Conservation (phyloP, 2,113 vertebrate genomes). For the Galbula dea region DNA sequence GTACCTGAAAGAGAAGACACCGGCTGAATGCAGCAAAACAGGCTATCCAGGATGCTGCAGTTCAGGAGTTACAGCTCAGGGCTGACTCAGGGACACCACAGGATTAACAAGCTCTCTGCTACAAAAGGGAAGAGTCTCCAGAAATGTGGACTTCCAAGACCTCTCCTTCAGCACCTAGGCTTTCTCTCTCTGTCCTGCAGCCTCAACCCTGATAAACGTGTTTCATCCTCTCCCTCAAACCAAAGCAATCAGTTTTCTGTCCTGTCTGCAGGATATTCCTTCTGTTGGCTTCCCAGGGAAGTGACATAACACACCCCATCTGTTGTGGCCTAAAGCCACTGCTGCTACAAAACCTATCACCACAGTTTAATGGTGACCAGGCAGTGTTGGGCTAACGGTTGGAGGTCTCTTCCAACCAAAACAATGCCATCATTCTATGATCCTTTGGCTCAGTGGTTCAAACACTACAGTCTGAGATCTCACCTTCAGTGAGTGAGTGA, state of each 20-base stretch:
- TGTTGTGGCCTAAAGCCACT: not conserved
- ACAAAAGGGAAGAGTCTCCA: not conserved
- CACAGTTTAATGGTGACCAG: too few species aligned
- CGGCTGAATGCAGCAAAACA: not conserved
- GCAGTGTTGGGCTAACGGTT: too few species aligned
- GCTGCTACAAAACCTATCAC: not conserved
- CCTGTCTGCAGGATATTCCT: not conserved
- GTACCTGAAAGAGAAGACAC: not conserved
- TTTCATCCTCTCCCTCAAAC: not conserved
- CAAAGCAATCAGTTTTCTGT: not conserved
- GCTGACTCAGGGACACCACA: not conserved
- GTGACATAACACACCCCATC: not conserved
- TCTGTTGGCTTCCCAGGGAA: not conserved
- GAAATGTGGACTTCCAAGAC: not conserved
- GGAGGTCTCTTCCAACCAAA: too few species aligned
- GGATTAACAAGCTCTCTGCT: not conserved
- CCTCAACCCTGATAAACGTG: not conserved
- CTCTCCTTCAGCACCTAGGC: not conserved
- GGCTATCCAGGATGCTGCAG: not conserved
- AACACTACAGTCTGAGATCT: not conserved
- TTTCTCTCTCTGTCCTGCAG: not conserved
- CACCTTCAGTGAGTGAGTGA: fast-evolving
- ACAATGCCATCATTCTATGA: too few species aligned
- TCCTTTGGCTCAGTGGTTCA: not conserved
- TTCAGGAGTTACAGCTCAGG: not conserved